Evolutionary conservation across 2,888 invertebrate genomes (phyloP).

Genomic region (Drosophila melanocephala): DNA sequence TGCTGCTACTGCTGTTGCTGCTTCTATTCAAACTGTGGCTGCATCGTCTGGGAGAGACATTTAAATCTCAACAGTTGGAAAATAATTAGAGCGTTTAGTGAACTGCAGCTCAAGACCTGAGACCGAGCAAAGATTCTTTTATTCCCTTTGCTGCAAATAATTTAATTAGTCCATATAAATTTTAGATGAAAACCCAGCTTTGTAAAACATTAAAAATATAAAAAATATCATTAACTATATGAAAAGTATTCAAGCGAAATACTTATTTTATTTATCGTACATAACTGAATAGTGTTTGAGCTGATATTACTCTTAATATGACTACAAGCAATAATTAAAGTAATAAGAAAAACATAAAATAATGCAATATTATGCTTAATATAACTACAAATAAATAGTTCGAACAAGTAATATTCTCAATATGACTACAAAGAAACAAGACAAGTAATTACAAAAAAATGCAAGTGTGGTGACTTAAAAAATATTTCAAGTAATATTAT

Average conservation of each 20-base stretch:
- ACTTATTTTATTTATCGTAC: background rate
- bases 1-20: slow-evolving; percentile 20
- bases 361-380: no score
- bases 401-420: background rate
- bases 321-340: no score
- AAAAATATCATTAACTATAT: background rate
- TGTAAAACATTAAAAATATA: background rate
- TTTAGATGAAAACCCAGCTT: background rate
- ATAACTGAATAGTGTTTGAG: background rate
- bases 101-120: slow-evolving; percentile 15
- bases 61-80: slow-evolving; percentile 78
- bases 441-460: background rate
- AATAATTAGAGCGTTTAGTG: slow-evolving; percentile 81
- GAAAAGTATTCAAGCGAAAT: background rate
- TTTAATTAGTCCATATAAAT: background rate
- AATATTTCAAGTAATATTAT: background rate
- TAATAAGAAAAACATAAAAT: no score
- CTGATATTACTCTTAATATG: background rate
- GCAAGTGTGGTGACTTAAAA: background rate
- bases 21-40: slow-evolving; percentile 2
- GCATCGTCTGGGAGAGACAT: slow-evolving; percentile 62
- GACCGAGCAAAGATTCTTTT: background rate
- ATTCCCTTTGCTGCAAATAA: background rate
- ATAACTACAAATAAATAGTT: background rate
- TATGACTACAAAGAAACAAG: background rate